Conservation (phyloP, 2,113 vertebrate species). For the Ophthalmotilapia sp. region DNA sequence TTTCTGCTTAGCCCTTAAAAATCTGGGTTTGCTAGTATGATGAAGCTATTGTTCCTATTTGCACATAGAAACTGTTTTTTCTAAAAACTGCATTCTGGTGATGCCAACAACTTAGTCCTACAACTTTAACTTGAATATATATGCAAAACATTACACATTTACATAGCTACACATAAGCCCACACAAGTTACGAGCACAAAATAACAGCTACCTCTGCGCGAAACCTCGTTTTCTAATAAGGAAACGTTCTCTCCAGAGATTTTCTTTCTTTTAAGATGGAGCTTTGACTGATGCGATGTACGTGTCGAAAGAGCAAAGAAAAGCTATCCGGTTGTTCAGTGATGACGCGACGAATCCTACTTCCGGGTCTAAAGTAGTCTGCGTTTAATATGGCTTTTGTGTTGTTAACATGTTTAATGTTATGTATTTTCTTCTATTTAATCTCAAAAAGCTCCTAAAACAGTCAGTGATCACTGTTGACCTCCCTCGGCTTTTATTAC, state of each 20-base stretch:
- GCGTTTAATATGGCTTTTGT: too few relatives aligned
- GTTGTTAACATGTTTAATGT: too few relatives aligned
- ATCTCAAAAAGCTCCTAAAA: too few relatives aligned
- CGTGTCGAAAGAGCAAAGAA: neutral
- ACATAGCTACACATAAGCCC: neutral
- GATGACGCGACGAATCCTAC: too few relatives aligned
- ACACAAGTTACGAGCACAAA: neutral
- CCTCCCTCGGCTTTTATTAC: too few relatives aligned
- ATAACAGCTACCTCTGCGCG: neutral
- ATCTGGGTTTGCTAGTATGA: neutral
- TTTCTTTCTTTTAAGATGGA: neutral
- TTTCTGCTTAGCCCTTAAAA: conserved; percentile 40
- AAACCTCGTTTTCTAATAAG: conserved; percentile 11
- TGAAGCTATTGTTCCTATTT: neutral
- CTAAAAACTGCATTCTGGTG: neutral
- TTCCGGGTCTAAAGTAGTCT: too few relatives aligned
- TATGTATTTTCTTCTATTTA: too few relatives aligned
- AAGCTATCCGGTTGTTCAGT: neutral
- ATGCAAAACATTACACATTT: neutral
- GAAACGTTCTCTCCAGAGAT: neutral
- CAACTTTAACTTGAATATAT: neutral
- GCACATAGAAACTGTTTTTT: neutral
- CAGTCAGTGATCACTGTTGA: too few relatives aligned
- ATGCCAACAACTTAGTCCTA: neutral
- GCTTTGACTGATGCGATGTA: neutral